These are phyloP conservation scores for Diadromus collaris DNA, from an alignment of 2,888 invertebrate species.

Conservation along the genomic window DNA sequence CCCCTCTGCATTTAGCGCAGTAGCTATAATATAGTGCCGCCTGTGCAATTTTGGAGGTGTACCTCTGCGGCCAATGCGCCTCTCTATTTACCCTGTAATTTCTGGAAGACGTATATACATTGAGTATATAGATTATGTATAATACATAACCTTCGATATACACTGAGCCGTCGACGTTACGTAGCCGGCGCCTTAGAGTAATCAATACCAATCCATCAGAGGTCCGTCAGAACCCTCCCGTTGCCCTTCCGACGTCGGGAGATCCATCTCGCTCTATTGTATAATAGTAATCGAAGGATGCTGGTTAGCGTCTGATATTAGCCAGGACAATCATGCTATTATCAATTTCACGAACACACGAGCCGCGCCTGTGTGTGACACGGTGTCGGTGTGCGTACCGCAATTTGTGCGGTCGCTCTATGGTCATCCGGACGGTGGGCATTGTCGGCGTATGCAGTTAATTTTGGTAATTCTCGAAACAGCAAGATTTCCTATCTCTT, in stretches of 20 bases:
- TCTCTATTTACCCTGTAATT: constrained; percentile 52
- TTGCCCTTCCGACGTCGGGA: constrained; percentile 14
- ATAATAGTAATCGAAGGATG: constrained; percentile 37
- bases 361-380: background rate
- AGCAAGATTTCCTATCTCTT: constrained; percentile 14
- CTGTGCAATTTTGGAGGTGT: constrained; percentile 41
- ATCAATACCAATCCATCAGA: constrained; percentile 54
- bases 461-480: constrained; percentile 43
- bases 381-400: background rate
- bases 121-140: constrained; percentile 29
- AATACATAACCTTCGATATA: constrained; percentile 9
- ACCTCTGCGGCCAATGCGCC: constrained; percentile 26
- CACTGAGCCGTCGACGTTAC: constrained; percentile 28
- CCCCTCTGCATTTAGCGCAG: constrained; percentile 36
- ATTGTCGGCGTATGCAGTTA: constrained; percentile 26
- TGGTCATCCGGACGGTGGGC: background rate
- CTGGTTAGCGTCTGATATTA: constrained; percentile 46
- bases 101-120: constrained; percentile 11
- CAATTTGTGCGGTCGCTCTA: constrained; percentile 1
- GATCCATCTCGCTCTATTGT: constrained; percentile 13
- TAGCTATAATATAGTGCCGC: constrained; percentile 48
- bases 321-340: constrained; percentile 42
- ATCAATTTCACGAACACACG: constrained; percentile 30
- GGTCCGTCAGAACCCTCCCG: constrained; percentile 27
- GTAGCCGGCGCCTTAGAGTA: constrained; percentile 38